Conservation (phyloP, 1,140 invertebrate genomes). For the Anthonomus grandis region DNA sequence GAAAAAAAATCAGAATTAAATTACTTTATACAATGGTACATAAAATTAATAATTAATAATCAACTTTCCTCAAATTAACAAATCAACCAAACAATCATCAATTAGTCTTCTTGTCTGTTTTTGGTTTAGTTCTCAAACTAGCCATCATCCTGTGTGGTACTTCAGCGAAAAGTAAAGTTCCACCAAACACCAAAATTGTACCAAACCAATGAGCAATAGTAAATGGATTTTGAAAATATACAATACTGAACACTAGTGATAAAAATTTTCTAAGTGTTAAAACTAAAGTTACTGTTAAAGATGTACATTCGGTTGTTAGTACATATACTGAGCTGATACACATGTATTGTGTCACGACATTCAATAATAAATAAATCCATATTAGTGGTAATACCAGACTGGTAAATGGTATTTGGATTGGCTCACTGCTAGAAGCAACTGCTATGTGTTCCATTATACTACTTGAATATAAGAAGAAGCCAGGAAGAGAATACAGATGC, state of each 20-base stretch:
- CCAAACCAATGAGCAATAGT: constrained; percentile 91
- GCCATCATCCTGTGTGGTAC: constrained; percentile 44
- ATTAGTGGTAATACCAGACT: constrained; percentile 65
- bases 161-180: constrained; percentile 90
- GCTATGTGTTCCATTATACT: constrained; percentile 74
- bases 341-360: constrained; percentile 90
- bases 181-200: constrained; percentile 85
- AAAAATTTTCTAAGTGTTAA: constrained; percentile 95
- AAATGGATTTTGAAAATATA: constrained; percentile 95
- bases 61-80: too few relatives aligned
- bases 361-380: constrained; percentile 78
- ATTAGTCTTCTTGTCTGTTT: not conserved
- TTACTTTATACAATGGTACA: too few relatives aligned
- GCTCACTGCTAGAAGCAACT: constrained; percentile 58
- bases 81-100: too few relatives aligned
- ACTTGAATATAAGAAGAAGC: constrained; percentile 69
- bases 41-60: too few relatives aligned
- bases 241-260: constrained; percentile 90
- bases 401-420: constrained; percentile 51
- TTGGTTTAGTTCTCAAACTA: not conserved
- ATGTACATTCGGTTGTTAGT: constrained; percentile 90
- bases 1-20: too few relatives aligned
- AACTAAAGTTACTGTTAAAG: constrained; percentile 92
- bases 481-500: constrained; percentile 84
- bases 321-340: constrained; percentile 95